Percentiles rank a stretch among this genome's conserved stretches.
Evolutionary conservation across 2,797 vertebrate genomes (phyloP).

Genomic region (Anisognathus igniventris): DNA sequence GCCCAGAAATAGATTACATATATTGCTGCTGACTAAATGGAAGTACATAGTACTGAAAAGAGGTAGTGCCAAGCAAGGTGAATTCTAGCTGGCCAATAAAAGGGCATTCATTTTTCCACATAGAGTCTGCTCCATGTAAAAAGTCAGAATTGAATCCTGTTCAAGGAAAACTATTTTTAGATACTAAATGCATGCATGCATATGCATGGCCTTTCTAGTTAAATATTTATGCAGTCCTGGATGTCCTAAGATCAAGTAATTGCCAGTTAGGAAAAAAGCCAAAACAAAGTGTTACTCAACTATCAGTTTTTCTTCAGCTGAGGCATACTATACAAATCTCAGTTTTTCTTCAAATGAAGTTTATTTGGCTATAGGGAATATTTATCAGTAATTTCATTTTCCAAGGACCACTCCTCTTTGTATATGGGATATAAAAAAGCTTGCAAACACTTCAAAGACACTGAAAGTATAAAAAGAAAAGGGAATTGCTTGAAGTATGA

Average conservation of each 20-base stretch:
- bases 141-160: slow-evolving; percentile 2
- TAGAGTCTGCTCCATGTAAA: neutral
- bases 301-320: neutral
- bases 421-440: neutral
- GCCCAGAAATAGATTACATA: neutral
- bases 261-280: neutral
- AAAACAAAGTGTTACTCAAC: neutral
- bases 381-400: neutral
- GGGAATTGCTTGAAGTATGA: neutral
- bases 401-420: neutral
- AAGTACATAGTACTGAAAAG: neutral
- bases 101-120: neutral
- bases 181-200: neutral
- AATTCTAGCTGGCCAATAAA: neutral
- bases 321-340: neutral
- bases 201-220: neutral
- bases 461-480: neutral
- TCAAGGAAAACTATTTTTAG: slow-evolving; percentile 54
- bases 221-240: slow-evolving; percentile 11
- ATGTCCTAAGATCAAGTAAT: slow-evolving; percentile 8
- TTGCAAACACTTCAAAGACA: neutral
- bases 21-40: neutral
- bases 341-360: neutral
- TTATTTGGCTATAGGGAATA: neutral
- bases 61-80: neutral